Evolutionary conservation across 2,888 invertebrate species (phyloP), one percentile per base, ranked within the genome.

Genomic region (Drymonia ruficornis): DNA sequence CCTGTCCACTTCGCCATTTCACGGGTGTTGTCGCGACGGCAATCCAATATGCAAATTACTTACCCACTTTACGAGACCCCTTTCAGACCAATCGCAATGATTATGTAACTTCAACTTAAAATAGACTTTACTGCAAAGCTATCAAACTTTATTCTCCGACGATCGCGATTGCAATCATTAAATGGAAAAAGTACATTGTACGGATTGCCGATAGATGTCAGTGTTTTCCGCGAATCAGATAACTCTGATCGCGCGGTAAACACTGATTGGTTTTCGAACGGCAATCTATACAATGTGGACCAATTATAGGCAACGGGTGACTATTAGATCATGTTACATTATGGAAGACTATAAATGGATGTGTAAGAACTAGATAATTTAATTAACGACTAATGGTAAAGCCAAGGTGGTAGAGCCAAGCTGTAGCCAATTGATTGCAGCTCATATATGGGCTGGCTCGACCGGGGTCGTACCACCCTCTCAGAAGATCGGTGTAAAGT

Each of bases 21-120:
- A 91, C 91, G 91, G 85, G 81, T 86, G 81, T 86, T 85, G 84
- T 84, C 70, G 72, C 67, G 66, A 63, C 74, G 74, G 72, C 71
- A 72, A 77, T 76, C 74, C 66, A 67, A 74, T 73, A 82, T 83
- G 88, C 87, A 89, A 89, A 90, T 91, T 89, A 85, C 88, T 83
- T 85, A 80, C 77, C 78, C 79, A 73, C 80, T 89, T 91, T 89
- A 90, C 87, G 87, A 87, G 80, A 76, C 74, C 72, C 80, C 80
- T 78, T 74, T 74, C 74, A 75, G 69, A 69, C 72, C 65, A 71
- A 60, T 61, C 60, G 53, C 61, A 80, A 79, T 76, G 74, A 78
- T 70, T 60, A 54, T 48, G 57, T 42, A n/a, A 48, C 44, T 54
- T 52, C 62, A 71, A 45, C 60, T 57, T 46, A 73, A 75, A 71